Percentiles rank a stretch among this genome's conserved stretches.
phyloP scores from a whole-genome alignment of 1,140 invertebrate genomes.

The Rhyacophila brunnea region DNA sequence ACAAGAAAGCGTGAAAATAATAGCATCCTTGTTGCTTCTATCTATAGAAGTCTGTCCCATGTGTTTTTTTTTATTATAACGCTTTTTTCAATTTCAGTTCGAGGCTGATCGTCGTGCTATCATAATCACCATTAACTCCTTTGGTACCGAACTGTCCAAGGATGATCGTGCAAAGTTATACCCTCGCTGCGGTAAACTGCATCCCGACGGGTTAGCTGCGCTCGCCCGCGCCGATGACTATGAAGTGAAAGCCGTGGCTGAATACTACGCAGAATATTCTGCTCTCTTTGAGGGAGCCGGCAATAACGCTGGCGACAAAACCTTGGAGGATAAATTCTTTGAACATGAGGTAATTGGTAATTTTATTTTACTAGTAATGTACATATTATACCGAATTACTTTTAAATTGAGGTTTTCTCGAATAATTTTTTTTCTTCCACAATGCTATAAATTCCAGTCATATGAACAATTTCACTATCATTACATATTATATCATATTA shows the following conservation, averaged over 20 bases:
- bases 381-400: neutral
- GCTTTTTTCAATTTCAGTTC: too few relatives aligned
- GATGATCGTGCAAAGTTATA: slow-evolving; percentile 98
- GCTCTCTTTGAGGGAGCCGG: slow-evolving; percentile 97
- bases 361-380: neutral
- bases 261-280: slow-evolving; percentile 97
- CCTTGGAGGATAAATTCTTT: slow-evolving; percentile 99
- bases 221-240: slow-evolving; percentile 98
- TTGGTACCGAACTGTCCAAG: slow-evolving; percentile 98
- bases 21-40: too few relatives aligned
- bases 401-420: neutral
- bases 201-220: slow-evolving; percentile 95
- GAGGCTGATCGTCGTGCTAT: slow-evolving; percentile 99
- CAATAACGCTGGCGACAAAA: slow-evolving; percentile 97
- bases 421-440: too few relatives aligned
- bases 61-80: too few relatives aligned
- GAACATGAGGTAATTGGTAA: slow-evolving; percentile 86
- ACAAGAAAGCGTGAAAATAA: too few relatives aligned
- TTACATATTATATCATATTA: too few relatives aligned
- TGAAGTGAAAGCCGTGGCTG: slow-evolving; percentile 97
- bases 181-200: slow-evolving; percentile 93
- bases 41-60: too few relatives aligned
- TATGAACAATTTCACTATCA: too few relatives aligned
- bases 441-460: too few relatives aligned
- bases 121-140: slow-evolving; percentile 99